These are phyloP conservation scores for Encarsia formosa DNA, from an alignment of 2,888 invertebrate species.

Conservation along the genomic window DNA sequence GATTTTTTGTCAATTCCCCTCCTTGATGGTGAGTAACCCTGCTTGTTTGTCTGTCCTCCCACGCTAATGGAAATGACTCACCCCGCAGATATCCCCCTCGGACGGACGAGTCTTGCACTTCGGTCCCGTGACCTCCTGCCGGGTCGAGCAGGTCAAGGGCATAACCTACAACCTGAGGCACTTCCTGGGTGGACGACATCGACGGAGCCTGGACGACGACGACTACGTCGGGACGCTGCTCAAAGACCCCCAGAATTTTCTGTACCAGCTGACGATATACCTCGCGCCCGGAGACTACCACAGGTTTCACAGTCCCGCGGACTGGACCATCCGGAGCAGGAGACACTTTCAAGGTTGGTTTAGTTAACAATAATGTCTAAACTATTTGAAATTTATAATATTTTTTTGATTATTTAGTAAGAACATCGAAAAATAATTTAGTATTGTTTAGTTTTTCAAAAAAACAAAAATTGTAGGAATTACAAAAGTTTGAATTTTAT, in stretches of 20 bases:
- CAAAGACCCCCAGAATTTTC: slow-evolving; percentile 54
- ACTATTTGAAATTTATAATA: too few relatives aligned
- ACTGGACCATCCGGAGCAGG: slow-evolving; percentile 81
- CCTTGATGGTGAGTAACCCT: too few relatives aligned
- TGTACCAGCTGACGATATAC: slow-evolving; percentile 94
- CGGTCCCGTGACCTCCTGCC: slow-evolving; percentile 77
- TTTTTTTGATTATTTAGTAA: too few relatives aligned
- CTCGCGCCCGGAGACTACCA: slow-evolving; percentile 98
- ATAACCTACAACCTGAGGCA: slow-evolving; percentile 84
- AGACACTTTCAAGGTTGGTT: slow-evolving; percentile 90
- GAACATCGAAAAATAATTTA: too few relatives aligned
- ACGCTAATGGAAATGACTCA: too few relatives aligned
- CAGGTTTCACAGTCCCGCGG: slow-evolving; percentile 85
- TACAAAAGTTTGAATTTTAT: too few relatives aligned
- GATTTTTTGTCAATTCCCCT: too few relatives aligned
- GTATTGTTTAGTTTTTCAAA: too few relatives aligned
- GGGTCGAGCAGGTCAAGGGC: slow-evolving; percentile 93
- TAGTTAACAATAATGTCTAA: too few relatives aligned
- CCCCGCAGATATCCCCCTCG: slow-evolving; percentile 69
- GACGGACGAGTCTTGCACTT: slow-evolving; percentile 90
- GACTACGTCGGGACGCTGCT: slow-evolving; percentile 59
- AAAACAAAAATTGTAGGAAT: too few relatives aligned
- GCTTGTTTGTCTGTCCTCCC: too few relatives aligned
- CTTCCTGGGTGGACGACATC: slow-evolving; percentile 74
- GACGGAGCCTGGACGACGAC: slow-evolving; percentile 43